These are phyloP conservation scores for Pseudochirops cupreus DNA, from an alignment of 2,797 vertebrate genomes.

Conservation along the genomic window DNA sequence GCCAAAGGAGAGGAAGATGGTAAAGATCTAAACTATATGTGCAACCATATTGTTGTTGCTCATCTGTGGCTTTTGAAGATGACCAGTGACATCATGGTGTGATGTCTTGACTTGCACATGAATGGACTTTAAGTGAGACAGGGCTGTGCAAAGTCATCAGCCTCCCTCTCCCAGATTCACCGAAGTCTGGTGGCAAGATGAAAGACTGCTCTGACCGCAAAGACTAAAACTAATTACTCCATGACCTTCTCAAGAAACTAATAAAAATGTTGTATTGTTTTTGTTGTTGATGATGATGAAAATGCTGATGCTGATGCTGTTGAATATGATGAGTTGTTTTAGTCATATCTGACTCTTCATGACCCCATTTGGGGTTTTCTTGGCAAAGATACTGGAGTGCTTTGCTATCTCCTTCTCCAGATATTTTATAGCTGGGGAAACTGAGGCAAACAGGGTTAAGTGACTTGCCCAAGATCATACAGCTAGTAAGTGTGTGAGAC, in stretches of 20 bases:
- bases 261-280: background rate
- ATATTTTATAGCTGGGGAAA: background rate
- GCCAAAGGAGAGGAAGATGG: background rate
- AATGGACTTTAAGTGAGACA: conserved; percentile 11
- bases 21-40: background rate
- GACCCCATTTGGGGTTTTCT: background rate
- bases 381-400: background rate
- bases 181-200: background rate
- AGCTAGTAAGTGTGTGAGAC: background rate
- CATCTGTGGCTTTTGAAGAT: background rate
- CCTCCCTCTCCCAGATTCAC: conserved; percentile 42
- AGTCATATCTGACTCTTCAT: background rate
- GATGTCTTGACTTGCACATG: background rate
- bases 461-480: background rate
- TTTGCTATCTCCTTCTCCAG: background rate
- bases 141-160: conserved; percentile 43
- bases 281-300: too few species aligned
- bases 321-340: background rate
- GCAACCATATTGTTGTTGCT: background rate
- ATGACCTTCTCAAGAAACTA: background rate
- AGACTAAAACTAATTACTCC: background rate
- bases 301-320: too few species aligned
- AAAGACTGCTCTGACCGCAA: background rate
- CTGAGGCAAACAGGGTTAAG: background rate
- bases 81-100: background rate